Base-by-base conservation (phyloP, 35 echinoderm and acorn worm genomes). In the Apostichopus californicus region DNA sequence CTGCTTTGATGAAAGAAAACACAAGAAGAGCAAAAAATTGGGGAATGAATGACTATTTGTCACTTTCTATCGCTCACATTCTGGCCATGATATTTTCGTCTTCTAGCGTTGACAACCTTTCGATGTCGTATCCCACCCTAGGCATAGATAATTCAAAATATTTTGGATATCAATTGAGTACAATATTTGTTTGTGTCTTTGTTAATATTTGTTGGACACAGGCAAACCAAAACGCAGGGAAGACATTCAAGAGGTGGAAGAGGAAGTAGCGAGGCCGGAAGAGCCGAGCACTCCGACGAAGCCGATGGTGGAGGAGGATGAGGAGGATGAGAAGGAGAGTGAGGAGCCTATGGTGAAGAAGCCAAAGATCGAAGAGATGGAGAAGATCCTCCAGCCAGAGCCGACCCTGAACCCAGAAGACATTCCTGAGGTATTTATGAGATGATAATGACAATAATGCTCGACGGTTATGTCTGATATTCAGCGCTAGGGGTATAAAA, bases 361-460 rank as follows among this genome's bases (percentile, higher is more conserved):
- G 46, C 86, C 86, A 68, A 96, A 96, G 64, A 82, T 94, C 46
- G 95, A 92, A 61, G 93, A 92, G 8, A 88, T 96, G 25, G 80
- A 96, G 57, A 72, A 86, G 22, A 92, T 96, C 22, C 72, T 96
- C 12, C 58, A 94, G 21, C 85, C 86, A 21, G 95, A 96, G 83
- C 91, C 54, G 90, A 96, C 55, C 58, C 58, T 61, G 7, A 94
- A 93, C 59, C 72, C 81, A n/a, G 95, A 96, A 77, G 93, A 96
- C 59, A 92, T 96, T 83, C 95, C 95, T 15, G 95, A 96, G 82
- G 95, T 96, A 92, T 81, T 22, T 6, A n/a, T 46, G 8, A 75
- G 71, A 75, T 1, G 17, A 20, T 20, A 68, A 14, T 68, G 12
- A 68, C 18, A 4, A 68, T 68, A 68, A 68, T 8, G 11, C 13